A percentile compares a stretch with the other conserved stretches of the same genome.
Evolutionary conservation across 2,888 invertebrate genomes (phyloP).

Genomic region (Drosophila vallismaia): DNA sequence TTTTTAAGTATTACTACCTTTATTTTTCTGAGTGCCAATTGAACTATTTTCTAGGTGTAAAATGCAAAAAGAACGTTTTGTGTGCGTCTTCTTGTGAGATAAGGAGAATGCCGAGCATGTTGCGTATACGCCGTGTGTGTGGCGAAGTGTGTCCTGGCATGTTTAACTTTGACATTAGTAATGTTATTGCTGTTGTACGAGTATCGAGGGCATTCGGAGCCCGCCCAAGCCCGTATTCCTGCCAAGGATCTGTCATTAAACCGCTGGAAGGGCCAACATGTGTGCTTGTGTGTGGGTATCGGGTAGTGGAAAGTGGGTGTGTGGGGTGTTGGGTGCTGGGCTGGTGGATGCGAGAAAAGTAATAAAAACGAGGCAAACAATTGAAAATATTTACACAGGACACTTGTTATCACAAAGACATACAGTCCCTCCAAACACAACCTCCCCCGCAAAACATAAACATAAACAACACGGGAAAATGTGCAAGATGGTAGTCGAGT

Average conservation of each 20-base stretch:
- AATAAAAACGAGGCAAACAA: constrained; percentile 76
- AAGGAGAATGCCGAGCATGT: constrained; percentile 40
- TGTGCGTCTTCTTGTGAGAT: constrained; percentile 24
- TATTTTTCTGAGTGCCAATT: constrained; percentile 21
- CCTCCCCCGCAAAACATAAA: constrained; percentile 44
- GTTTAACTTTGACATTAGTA: constrained; percentile 72
- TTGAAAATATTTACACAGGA: constrained; percentile 80
- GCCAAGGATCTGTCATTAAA: constrained; percentile 35
- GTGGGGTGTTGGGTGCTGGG: too few relatives aligned
- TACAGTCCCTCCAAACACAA: constrained; percentile 10
- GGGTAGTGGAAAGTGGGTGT: constrained; percentile 8
- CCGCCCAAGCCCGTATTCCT: constrained; percentile 13
- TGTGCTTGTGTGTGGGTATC: constrained; percentile 26
- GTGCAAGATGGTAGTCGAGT: constrained; percentile 51
- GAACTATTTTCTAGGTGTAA: background rate
- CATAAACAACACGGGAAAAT: constrained; percentile 50
- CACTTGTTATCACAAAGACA: constrained; percentile 76
- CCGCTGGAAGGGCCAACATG: constrained; percentile 35
- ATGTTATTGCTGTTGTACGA: constrained; percentile 44
- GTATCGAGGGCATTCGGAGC: constrained; percentile 50
- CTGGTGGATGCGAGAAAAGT: constrained; percentile 54
- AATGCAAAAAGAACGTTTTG: constrained; percentile 28
- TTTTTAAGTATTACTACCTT: background rate
- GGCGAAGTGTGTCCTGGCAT: constrained; percentile 54
- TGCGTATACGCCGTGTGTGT: constrained; percentile 53